A percentile compares a stretch with the other conserved stretches of the same genome.
Conservation (phyloP, 1,140 invertebrate species). For the Scaptomyza montana region DNA sequence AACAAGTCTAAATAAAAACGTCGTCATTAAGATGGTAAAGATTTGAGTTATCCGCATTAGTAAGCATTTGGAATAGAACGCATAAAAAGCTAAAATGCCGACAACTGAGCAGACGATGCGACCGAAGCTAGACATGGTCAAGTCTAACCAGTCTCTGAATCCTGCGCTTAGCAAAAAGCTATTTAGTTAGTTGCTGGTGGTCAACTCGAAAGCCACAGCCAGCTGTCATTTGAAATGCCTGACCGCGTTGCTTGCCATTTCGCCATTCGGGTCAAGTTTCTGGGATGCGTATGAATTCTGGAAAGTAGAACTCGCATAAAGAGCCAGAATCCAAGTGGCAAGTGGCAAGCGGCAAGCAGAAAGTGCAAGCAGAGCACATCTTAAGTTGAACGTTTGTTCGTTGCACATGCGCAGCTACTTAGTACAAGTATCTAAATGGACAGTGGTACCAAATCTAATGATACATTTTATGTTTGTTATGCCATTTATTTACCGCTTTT, state of each 20-base stretch:
- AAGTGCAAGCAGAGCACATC: slow-evolving; percentile 8
- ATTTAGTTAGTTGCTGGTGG: neutral
- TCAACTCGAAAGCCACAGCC: too few relatives aligned
- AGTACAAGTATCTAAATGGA: slow-evolving; percentile 2
- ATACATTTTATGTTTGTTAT: too few relatives aligned
- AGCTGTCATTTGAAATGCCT: slow-evolving; percentile 7
- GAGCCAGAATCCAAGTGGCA: neutral
- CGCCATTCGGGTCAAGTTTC: slow-evolving; percentile 4
- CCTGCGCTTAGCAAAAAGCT: neutral
- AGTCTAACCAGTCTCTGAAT: slow-evolving; percentile 28
- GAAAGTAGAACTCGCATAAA: slow-evolving; percentile 13
- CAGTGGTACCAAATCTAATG: slow-evolving; percentile 16
- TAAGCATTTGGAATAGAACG: neutral
- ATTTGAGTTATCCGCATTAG: neutral
- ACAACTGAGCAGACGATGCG: neutral
- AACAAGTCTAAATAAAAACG: neutral
- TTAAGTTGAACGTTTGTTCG: neutral
- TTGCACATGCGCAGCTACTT: neutral
- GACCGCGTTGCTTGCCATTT: neutral
- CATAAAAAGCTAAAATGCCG: neutral
- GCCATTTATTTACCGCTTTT: too few relatives aligned
- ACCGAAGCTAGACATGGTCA: slow-evolving; percentile 1
- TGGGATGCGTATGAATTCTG: slow-evolving; percentile 7
- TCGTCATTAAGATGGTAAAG: slow-evolving; percentile 17
- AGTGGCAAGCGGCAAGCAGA: neutral